Percentiles rank a stretch among this genome's conserved stretches.
Evolutionary conservation across 2,888 invertebrate species (phyloP).

Genomic region (Andrena minutula): DNA sequence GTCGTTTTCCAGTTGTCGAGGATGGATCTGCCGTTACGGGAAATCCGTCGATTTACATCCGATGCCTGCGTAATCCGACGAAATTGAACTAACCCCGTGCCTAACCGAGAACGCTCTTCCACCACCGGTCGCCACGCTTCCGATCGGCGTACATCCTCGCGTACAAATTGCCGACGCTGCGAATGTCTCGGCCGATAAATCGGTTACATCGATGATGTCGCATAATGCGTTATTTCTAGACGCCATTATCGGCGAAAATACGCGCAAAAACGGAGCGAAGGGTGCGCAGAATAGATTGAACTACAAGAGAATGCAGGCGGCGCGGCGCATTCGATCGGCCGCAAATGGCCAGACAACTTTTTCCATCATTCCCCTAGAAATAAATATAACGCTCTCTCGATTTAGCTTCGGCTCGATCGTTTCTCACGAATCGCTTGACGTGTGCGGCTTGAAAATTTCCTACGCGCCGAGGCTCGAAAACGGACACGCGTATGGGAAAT

Average conservation of each 20-base stretch:
- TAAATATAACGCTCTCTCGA: slow-evolving; percentile 75
- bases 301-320: slow-evolving; percentile 71
- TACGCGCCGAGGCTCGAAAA: not conserved
- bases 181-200: not conserved
- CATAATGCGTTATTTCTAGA: slow-evolving; percentile 20
- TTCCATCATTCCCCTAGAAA: slow-evolving; percentile 73
- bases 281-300: slow-evolving; percentile 55
- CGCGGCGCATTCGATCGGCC: slow-evolving; percentile 61
- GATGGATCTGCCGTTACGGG: slow-evolving; percentile 1
- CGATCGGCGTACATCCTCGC: too few species aligned
- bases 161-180: not conserved
- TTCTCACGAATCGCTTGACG: slow-evolving; percentile 48
- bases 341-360: slow-evolving; percentile 74
- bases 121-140: too few species aligned
- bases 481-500: not conserved
- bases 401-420: slow-evolving; percentile 64
- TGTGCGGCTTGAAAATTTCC: slow-evolving; percentile 34
- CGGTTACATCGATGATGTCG: slow-evolving; percentile 24
- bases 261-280: slow-evolving; percentile 43
- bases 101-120: too few species aligned
- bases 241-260: slow-evolving; percentile 39
- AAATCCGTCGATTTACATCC: not conserved
- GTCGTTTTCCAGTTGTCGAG: not conserved
- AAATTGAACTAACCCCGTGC: not conserved
- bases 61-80: not conserved